Conservation (phyloP, 2,888 invertebrate genomes). For the Watsonalla binaria region DNA sequence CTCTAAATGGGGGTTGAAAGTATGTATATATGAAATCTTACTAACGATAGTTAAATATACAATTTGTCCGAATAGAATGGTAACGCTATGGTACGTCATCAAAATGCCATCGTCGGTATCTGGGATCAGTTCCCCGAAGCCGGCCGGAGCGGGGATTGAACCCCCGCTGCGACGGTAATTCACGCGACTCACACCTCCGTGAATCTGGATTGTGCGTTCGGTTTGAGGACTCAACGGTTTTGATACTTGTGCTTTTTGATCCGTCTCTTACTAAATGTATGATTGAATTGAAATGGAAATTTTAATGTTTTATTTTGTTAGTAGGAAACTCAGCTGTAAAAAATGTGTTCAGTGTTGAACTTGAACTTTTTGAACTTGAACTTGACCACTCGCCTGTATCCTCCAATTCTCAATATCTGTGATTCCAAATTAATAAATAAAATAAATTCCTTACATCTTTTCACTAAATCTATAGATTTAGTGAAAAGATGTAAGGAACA, state of each 20-base stretch:
- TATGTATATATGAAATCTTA: not conserved
- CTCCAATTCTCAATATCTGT: no score
- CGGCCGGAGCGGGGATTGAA: slow-evolving; percentile 24
- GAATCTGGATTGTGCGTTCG: slow-evolving; percentile 30
- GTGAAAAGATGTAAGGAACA: no score
- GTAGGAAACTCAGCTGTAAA: no score
- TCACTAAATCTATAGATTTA: no score
- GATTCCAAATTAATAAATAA: no score
- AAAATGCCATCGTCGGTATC: slow-evolving; percentile 23
- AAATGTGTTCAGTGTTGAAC: no score
- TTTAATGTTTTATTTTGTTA: no score
- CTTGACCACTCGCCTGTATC: no score
- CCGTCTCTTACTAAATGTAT: not conserved
- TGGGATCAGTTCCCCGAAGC: slow-evolving; percentile 33
- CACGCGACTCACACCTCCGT: slow-evolving; percentile 68
- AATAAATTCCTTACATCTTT: no score
- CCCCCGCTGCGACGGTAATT: slow-evolving; percentile 68
- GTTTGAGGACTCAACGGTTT: slow-evolving; percentile 13
- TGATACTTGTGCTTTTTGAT: slow-evolving; percentile 38
- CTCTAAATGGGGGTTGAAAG: no score
- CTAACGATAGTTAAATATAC: not conserved
- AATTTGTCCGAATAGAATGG: not conserved
- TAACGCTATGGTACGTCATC: slow-evolving; percentile 2
- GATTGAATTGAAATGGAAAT: no score
- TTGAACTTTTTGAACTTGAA: no score